Evolutionary conservation across 2,888 invertebrate species (phyloP), one percentile per base, ranked within the genome.

Genomic region (Andrena flavipes): DNA sequence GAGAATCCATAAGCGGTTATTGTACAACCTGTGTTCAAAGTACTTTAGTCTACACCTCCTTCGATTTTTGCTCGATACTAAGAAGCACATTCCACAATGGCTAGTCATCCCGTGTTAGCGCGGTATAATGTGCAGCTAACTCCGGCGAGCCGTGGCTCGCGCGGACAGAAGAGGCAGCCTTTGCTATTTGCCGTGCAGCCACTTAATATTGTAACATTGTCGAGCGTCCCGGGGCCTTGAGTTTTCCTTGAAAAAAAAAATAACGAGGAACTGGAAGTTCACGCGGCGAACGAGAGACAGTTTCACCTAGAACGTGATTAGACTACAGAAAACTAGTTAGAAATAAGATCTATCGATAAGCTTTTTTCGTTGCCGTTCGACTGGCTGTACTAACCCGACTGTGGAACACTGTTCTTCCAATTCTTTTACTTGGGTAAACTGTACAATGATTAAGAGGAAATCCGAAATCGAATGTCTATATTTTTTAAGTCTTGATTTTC

Each of bases 71-170:
- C 80, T 26, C 80, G 33, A 78, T 60, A 65, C 71, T 59, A 80
- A 80, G 78, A 78, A 77, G 78, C 72, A 54, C 80, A 78, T 80
- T 80, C 80, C 80, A 62, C 67, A 72, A 54, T 72, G 80, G 65
- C 80, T 67, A 78, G 80, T 80, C 80, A 78, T 80, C 80, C 67
- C 72, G 49, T 72, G 80, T 80, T 80, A 80, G 80, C 80, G 72
- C 20, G 13, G 65, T 35, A 62, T 72, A 80, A 80, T 80, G 48
- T 63, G n/a, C 69, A 20, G 33, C 56, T 56, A 56, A 56, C 56
- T 10, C 7, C 16, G 30, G 30, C n/a, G 68, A 59, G 26, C 7
- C 71, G 20, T 23, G 13, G 54, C 67, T 54, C 29, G n/a, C 48
- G 29, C 69, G 63, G 49, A 48, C 54, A 60, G 20, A 68, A 56